These are phyloP conservation scores for Pseudonaja textilis DNA, from an alignment of 2,113 vertebrate species.

Conservation along the genomic window DNA sequence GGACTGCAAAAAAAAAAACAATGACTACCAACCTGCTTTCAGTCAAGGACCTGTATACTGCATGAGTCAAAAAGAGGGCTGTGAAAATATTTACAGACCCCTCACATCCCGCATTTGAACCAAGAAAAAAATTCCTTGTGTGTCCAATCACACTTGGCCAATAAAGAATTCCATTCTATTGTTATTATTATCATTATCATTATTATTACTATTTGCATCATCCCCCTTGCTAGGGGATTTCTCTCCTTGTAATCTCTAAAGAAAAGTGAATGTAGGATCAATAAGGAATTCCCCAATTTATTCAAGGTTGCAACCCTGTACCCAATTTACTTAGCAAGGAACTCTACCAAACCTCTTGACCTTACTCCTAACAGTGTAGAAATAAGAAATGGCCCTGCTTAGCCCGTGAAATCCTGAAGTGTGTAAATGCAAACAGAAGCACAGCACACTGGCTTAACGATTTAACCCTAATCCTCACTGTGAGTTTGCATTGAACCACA, in stretches of 20 bases:
- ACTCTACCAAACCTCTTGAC: neutral
- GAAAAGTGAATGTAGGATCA: neutral
- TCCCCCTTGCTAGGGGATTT: neutral
- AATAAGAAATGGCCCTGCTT: neutral
- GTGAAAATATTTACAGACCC: no score
- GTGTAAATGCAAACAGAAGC: neutral
- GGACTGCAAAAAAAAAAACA: no score
- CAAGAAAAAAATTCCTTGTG: no score
- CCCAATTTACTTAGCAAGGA: neutral
- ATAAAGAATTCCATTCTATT: no score
- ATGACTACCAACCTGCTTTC: no score
- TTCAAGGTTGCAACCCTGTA: neutral
- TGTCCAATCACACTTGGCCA: no score
- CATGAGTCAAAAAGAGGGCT: no score
- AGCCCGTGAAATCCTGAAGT: neutral
- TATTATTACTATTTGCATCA: neutral
- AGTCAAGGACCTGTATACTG: no score
- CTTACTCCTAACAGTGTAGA: neutral
- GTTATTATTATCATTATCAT: no score
- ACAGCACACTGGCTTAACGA: neutral
- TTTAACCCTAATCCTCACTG: neutral
- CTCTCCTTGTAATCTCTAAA: neutral
- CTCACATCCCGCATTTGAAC: no score
- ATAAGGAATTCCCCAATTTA: neutral
- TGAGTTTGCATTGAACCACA: neutral